Evolutionary conservation across 2,113 vertebrate species (phyloP), one percentile per base, ranked within the genome.

Genomic region (Colaptes auratus): DNA sequence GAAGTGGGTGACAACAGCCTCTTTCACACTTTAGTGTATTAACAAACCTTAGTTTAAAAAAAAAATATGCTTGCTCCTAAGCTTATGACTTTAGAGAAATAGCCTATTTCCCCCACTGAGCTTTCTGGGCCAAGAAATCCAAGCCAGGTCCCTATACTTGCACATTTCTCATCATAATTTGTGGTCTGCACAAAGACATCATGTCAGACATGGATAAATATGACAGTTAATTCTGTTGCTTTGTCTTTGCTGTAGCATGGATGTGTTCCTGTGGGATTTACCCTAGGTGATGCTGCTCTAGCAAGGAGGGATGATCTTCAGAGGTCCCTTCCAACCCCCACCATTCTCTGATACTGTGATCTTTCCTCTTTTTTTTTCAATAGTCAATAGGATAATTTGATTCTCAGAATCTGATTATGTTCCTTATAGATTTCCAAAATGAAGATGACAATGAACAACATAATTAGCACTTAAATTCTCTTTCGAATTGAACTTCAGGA

Each of bases 81-180:
- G 48, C 23, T 24, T 50, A 21, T 50, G 48, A 50, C 48, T 50
- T 11, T 24, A 12, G 48, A 50, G 48, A 50, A 50, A 21, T 50
- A 50, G 10, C 21, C 48, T 50, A 21, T 10, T 12, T 50, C 21
- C 48, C 48, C 23, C 48, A 4, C 48, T 50, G 48, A 50, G 48
- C 48, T 24, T 50, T 12, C 21, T 50, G 48, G 48, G 48, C 48
- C 48, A 50, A 13, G 14, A 27, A 24, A 53, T 61, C 55, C 10
- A 56, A 52, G 17, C 6, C 2, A 91, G 15, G 5, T 85, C 4
- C 20, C 48, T 60, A 6, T 1, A 0, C 6, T 52, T 42, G 19
- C 7, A 25, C 6, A 5, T 65, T 91, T 87, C 50, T 65, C 10
- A 16, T 4, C 27, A 19, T 33, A 58, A 53, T 53, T 61, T 53